Conservation (phyloP, 1,140 invertebrate species). For the Oryzaephilus surinamensis region DNA sequence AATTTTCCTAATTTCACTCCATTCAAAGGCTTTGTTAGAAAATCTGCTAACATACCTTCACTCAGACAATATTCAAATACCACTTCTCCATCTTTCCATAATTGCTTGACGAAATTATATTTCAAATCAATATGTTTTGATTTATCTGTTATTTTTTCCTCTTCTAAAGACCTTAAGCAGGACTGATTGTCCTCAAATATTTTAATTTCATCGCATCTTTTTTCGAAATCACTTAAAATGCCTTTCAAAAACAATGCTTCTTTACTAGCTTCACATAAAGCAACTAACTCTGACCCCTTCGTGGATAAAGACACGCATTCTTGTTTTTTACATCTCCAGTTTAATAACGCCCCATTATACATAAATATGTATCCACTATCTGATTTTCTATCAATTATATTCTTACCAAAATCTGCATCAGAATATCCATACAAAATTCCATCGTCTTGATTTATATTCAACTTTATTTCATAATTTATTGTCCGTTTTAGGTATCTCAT, state of each 20-base stretch:
- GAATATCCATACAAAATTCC: constrained; percentile 16
- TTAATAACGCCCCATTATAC: constrained; percentile 25
- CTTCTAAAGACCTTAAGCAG: constrained; percentile 28
- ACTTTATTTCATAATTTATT: constrained; percentile 20
- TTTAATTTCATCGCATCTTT: no score
- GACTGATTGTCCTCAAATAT: constrained; percentile 10
- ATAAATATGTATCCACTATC: constrained; percentile 32
- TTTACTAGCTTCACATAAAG: constrained; percentile 23
- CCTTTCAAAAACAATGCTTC: constrained; percentile 22
- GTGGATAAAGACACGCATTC: constrained; percentile 25
- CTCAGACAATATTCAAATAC: constrained; percentile 5
- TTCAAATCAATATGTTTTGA: constrained; percentile 31
- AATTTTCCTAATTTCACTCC: no score
- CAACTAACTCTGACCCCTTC: constrained; percentile 36
- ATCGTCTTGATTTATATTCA: not conserved
- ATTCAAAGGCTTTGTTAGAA: constrained; percentile 19
- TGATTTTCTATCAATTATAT: constrained; percentile 26
- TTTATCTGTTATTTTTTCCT: constrained; percentile 23
- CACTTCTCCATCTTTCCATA: not conserved
- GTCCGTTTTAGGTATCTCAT: constrained; percentile 37
- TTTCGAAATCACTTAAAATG: constrained; percentile 7
- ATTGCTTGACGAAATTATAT: constrained; percentile 24
- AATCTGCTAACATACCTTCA: constrained; percentile 12
- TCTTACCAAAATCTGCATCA: constrained; percentile 33
- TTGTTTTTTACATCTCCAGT: constrained; percentile 35